Evolutionary conservation across 2,888 invertebrate species (phyloP), one percentile per base, ranked within the genome.

Genomic region (Napeogenes inachia): DNA sequence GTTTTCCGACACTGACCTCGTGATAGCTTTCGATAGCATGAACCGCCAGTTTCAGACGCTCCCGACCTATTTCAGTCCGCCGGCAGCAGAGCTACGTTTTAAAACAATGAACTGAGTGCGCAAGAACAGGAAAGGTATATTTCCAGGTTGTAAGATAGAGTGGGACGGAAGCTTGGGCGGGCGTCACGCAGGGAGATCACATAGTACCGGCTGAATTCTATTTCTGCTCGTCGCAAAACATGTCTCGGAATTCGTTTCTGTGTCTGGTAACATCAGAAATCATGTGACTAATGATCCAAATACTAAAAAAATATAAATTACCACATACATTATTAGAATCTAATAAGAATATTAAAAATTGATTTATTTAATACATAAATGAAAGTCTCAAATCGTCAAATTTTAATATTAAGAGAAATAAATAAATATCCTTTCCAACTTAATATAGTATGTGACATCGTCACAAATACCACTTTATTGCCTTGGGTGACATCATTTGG

Each of bases 211-310:
- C 87, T 87, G 82, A 82, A 84, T 84, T 86, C 89, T 89, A 89
- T 89, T 89, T 89, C 81, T 82, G 87, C 78, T 71, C 88, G 88
- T 88, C 89, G 89, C 88, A 69, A 75, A 87, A 87, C 87, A 88
- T 89, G 89, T 89, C 89, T 89, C 89, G 89, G 88, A 88, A 89
- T 89, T 86, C 86, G 85, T 85, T 89, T 86, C 86, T 86, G 83
- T 86, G 87, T 89, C 89, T 88, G 85, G 84, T 81, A 86, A 84
- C 82, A 87, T 87, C 79, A 85, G 80, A 82, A 87, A 87, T 87
- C 87, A 88, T 86, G 89, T 89, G 89, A 89, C 87, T 89, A 87
- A 89, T 87, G 84, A 82, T 82, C 76, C 72, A 72, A 65, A 72
- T 74, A 77, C 75, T 77, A 65, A 64, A 67, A 60, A 58, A 62